Conservation (phyloP, 2,888 invertebrate species). For the Malthinus flaveolus region DNA sequence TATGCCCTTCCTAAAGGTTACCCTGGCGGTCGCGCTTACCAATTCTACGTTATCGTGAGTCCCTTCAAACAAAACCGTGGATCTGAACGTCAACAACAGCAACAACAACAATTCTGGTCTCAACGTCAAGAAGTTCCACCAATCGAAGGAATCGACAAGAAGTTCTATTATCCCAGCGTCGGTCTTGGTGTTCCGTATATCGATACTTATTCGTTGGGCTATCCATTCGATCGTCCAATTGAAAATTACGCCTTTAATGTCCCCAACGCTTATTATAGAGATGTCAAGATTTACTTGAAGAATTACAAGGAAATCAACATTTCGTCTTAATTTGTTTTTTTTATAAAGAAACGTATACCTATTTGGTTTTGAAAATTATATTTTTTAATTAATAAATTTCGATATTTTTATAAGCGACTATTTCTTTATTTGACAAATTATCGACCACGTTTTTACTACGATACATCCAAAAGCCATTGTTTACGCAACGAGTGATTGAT, state of each 20-base stretch:
- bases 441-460: no score
- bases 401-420: background rate
- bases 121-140: background rate
- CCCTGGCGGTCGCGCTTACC: conserved; percentile 62
- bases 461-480: no score
- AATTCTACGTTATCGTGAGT: conserved; percentile 57
- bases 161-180: conserved; percentile 2
- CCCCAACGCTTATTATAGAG: background rate
- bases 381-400: background rate
- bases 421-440: no score
- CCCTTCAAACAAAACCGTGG: conserved; percentile 32
- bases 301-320: background rate
- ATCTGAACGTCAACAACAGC: background rate
- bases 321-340: background rate
- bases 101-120: background rate
- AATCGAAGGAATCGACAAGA: background rate
- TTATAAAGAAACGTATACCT: no score
- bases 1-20: conserved; percentile 73
- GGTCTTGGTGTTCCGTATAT: conserved; percentile 1
- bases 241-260: background rate
- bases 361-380: background rate
- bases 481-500: no score
- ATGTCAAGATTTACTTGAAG: background rate
- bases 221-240: conserved; percentile 6
- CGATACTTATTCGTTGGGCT: conserved; percentile 7